A percentile compares a stretch with the other conserved stretches of the same genome.
Evolutionary conservation across 2,797 vertebrate species (phyloP).

Genomic region (Notamacropus eugenii): DNA sequence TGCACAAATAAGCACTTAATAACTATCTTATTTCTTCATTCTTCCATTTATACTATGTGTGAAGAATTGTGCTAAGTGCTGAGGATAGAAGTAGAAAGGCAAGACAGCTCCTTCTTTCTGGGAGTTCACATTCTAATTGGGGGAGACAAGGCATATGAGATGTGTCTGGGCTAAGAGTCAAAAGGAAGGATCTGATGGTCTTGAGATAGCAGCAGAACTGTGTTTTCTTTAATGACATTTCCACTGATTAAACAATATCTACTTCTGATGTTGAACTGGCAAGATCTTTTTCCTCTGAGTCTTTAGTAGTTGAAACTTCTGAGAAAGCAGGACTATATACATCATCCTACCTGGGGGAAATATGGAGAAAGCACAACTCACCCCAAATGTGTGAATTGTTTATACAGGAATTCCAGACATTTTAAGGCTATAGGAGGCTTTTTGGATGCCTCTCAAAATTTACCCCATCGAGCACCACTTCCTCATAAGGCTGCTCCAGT

Average conservation of each 20-base stretch:
- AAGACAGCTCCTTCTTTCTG: background rate
- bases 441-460: background rate
- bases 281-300: background rate
- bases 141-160: background rate
- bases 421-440: background rate
- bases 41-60: background rate
- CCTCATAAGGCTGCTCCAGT: background rate
- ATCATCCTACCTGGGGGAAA: background rate
- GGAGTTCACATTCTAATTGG: background rate
- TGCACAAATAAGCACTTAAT: background rate
- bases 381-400: background rate
- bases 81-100: background rate
- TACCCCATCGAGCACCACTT: background rate
- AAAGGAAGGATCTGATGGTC: background rate
- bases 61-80: background rate
- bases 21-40: background rate
- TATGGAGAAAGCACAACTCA: background rate
- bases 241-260: background rate
- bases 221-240: background rate
- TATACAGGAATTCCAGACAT: background rate
- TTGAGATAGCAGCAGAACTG: background rate
- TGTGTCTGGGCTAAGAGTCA: background rate
- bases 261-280: background rate
- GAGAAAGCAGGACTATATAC: background rate
- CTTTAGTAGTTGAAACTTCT: background rate